Base-by-base conservation (phyloP, 2,888 invertebrate genomes). In the Perithous albicinctus region DNA sequence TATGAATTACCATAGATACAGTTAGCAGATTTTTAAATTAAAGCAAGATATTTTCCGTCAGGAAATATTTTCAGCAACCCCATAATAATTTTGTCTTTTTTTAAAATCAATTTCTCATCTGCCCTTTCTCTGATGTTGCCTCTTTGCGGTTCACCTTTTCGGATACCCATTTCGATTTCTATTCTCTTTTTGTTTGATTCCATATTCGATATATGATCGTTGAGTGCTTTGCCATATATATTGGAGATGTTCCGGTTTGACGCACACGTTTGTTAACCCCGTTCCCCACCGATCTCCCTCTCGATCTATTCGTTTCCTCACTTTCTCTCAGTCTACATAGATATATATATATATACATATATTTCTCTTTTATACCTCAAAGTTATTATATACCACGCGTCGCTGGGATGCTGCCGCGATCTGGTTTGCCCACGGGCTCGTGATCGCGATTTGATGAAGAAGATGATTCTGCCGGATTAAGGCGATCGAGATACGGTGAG, bases 401-500 rank as follows among this genome's bases (percentile, higher is more conserved):
- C 64, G 59, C 12, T 54, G 76, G 51, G 64, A 67, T 51, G 56
- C 64, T 56, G 48, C 41, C 15, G 56, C 67, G 77, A 70, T 72
- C 32, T 61, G 35, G 38, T 81, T 77, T 26, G 72, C 59, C 73
- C 46, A 70, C 67, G 78, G 69, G 41, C 46, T 78, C 78, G 70
- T 74, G 70, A 82, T 82, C 69, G 78, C 78, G 64, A 82, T 82
- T 82, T 70, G 73, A 82, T 82, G 78, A 82, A 72, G 76, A 77
- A 78, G 81, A 82, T 82, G 81, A 82, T 78, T 82, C 74, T 74
- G 74, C 48, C 51, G 78, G 78, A 82, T 82, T 82, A 78, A 78
- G 74, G 64, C 78, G 81, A 82, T 78, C 74, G 81, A 78, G 67
- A 77, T 81, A 61, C 41, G 70, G 59, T 15, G 61, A 15, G 61